Percentiles rank a stretch among this genome's conserved stretches.
Evolutionary conservation across 2,113 vertebrate species (phyloP).

Genomic region (Saguinus midas): DNA sequence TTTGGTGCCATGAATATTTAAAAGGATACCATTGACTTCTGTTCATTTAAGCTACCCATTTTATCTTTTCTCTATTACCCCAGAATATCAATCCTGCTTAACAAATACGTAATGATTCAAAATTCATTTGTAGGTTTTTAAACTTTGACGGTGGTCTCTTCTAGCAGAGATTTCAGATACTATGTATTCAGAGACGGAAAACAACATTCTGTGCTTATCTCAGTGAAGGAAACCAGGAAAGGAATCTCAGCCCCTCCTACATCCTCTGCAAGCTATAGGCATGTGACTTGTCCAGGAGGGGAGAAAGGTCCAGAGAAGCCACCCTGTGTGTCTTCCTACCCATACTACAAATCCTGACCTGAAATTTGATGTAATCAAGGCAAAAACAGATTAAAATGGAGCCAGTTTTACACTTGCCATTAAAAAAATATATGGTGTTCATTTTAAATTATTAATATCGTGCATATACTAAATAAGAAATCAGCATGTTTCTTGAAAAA

Average conservation of each 20-base stretch:
- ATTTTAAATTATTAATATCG: not conserved
- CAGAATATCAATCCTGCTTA: not conserved
- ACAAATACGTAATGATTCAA: not conserved
- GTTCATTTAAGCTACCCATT: not conserved
- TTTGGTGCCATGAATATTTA: not conserved
- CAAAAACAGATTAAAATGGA: not conserved
- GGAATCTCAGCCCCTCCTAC: not conserved
- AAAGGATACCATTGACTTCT: not conserved
- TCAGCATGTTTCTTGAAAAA: not conserved
- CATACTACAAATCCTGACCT: not conserved
- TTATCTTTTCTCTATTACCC: not conserved
- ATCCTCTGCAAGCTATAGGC: not conserved
- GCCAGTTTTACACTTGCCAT: not conserved
- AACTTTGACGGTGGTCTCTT: not conserved
- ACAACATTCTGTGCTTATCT: not conserved
- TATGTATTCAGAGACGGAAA: not conserved
- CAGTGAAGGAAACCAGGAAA: not conserved
- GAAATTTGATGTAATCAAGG: not conserved
- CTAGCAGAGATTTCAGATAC: not conserved
- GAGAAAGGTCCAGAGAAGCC: not conserved
- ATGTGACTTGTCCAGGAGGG: not conserved
- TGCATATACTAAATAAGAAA: not conserved
- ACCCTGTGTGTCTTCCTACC: not conserved
- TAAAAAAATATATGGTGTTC: not conserved
- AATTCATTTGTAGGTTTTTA: not conserved